Evolutionary conservation across 2,113 vertebrate genomes (phyloP), one percentile per base, ranked within the genome.

Genomic region (Anseranas semipalmata): DNA sequence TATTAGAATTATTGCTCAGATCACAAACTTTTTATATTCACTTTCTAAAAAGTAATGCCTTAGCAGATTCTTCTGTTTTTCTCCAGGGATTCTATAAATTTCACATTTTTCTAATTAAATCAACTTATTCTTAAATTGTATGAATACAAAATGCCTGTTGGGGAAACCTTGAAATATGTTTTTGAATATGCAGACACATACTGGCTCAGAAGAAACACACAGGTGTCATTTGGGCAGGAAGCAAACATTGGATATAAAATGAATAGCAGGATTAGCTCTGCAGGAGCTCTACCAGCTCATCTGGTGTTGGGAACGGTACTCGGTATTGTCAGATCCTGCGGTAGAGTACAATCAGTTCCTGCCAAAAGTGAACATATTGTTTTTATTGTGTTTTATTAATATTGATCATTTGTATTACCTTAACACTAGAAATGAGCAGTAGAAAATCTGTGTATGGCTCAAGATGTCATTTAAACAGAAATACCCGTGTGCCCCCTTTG

Each of bases 221-320:
- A 95, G 93, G 92, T 96, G 96, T 39, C 37, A 2, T 56, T 87
- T 7, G 74, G 79, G 75, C 92, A 52, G 93, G 93, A 77, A 62
- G 83, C 14, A 41, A 13, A 25, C 3, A 0, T 53, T 5, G 90
- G 24, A 1, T 5, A 10, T 66, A 7, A 27, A 74, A 3, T 5
- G 10, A 80, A 46, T 0, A 56, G 81, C 87, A 30, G 87, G 63
- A 41, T 21, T 5, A 68, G 71, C 93, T n/a, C 96, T 39, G 78
- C 90, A 25, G 92, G 95, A 85, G 85, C 67, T 7, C 32, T 19
- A 4, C 72, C 76, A 12, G 32, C 85, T 94, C 92, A 67, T 39
- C 92, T 93, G 96, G 9, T 45, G 13, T 41, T 87, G 83, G 83
- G 76, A 80, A 22, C 22, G 60, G 27, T 33, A 0, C 43, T 48